Conservation (phyloP, 2,113 vertebrate genomes). For the Zapornia atra region DNA sequence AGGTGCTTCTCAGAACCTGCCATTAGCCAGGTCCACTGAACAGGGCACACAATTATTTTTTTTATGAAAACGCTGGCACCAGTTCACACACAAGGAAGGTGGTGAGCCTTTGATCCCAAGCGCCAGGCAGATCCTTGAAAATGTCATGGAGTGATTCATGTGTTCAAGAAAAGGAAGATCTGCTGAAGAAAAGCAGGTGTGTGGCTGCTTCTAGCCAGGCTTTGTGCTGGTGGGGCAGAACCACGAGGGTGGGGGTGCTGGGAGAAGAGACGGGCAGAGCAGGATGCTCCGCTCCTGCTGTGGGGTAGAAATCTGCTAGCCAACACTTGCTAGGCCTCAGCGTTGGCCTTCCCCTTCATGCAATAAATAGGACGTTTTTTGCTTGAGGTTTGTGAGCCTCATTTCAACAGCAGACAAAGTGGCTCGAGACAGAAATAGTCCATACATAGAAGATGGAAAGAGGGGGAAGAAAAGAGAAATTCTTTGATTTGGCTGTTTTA, state of each 20-base stretch:
- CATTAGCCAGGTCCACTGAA: conserved; percentile 55
- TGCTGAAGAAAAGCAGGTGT: conserved; percentile 59
- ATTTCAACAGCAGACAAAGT: not conserved
- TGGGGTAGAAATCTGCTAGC: not conserved
- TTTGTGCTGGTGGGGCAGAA: not conserved
- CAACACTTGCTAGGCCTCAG: not conserved
- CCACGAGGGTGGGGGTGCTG: not conserved
- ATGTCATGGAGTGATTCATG: conserved; percentile 58
- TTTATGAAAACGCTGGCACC: conserved; percentile 22
- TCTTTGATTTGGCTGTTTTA: not conserved
- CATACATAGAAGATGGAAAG: not conserved
- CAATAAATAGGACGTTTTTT: not conserved
- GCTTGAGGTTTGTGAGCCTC: not conserved
- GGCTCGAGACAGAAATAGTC: not conserved
- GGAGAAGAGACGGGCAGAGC: not conserved
- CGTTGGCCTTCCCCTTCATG: not conserved
- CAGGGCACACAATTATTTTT: conserved; percentile 24
- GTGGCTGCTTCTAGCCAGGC: not conserved
- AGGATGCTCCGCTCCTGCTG: not conserved
- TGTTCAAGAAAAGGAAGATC: conserved; percentile 36
- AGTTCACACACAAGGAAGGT: conserved; percentile 46
- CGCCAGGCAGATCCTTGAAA: conserved; percentile 55
- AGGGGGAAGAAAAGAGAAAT: not conserved
- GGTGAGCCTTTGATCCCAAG: conserved; percentile 31
- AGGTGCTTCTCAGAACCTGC: conserved; percentile 62